Evolutionary conservation across 1,140 invertebrate species (phyloP).

Genomic region (Nomia melanderi): DNA sequence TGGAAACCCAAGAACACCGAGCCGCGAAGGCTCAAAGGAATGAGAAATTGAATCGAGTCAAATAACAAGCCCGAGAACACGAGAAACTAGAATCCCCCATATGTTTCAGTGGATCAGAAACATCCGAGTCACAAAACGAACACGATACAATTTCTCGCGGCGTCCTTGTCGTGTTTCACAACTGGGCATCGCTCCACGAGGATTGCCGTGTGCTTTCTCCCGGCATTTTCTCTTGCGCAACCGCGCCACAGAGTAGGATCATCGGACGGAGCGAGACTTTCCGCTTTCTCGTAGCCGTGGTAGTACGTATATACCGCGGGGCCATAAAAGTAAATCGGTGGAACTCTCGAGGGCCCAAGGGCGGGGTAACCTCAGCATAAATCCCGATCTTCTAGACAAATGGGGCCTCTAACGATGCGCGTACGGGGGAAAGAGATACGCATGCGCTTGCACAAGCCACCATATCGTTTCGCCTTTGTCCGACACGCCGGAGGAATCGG

Average conservation of each 20-base stretch:
- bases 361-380: slow-evolving; percentile 59
- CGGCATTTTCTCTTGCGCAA: slow-evolving; percentile 42
- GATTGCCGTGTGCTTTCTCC: slow-evolving; percentile 20
- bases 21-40: too few relatives aligned
- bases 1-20: too few relatives aligned
- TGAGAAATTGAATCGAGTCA: slow-evolving; percentile 3
- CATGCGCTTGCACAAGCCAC: slow-evolving; percentile 24
- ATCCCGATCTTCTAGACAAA: slow-evolving; percentile 63
- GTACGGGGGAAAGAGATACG: slow-evolving; percentile 15
- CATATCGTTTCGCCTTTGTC: slow-evolving; percentile 46
- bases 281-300: slow-evolving; percentile 9
- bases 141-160: slow-evolving; percentile 9
- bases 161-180: slow-evolving; percentile 12
- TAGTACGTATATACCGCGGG: neutral
- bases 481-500: slow-evolving; percentile 28
- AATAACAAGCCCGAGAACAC: neutral
- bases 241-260: neutral
- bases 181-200: neutral
- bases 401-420: slow-evolving; percentile 63
- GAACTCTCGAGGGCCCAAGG: slow-evolving; percentile 37
- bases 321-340: slow-evolving; percentile 53
- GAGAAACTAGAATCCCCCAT: too few relatives aligned
- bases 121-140: neutral
- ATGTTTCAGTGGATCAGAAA: slow-evolving; percentile 13
- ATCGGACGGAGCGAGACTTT: slow-evolving; percentile 14